Evolutionary conservation across 2,888 invertebrate genomes (phyloP).

Genomic region (Eupeodes latifasciatus): DNA sequence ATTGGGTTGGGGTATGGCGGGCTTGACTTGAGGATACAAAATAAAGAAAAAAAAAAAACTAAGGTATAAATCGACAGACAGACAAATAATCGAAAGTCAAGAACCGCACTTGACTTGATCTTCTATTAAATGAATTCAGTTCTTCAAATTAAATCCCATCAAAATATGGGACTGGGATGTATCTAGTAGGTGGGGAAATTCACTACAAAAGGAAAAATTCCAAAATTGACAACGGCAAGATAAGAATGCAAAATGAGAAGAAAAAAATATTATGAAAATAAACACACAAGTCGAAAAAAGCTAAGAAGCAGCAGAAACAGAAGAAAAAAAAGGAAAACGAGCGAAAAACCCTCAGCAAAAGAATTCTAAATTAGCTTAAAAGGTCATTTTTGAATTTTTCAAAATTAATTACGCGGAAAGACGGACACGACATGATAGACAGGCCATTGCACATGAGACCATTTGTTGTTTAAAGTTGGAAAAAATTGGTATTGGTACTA

Average conservation of each 20-base stretch:
- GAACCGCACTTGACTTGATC: conserved; percentile 71
- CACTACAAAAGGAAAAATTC: conserved; percentile 24
- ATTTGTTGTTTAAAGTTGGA: background rate
- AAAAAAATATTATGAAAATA: conserved; percentile 23
- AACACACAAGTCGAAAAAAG: conserved; percentile 9
- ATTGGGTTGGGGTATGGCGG: background rate
- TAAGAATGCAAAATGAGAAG: conserved; percentile 19
- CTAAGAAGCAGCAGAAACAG: background rate
- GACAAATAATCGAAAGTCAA: conserved; percentile 74
- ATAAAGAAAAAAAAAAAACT: conserved; percentile 19
- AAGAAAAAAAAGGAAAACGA: background rate
- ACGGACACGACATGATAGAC: conserved; percentile 36
- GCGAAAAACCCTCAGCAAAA: conserved; percentile 47
- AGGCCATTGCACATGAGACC: background rate
- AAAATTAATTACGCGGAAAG: conserved; percentile 75
- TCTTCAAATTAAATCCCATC: conserved; percentile 64
- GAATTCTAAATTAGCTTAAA: conserved; percentile 74
- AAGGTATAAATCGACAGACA: conserved; percentile 65
- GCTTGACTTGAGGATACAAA: background rate
- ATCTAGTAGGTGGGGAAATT: background rate
- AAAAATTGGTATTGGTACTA: background rate
- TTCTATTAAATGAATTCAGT: conserved; percentile 69
- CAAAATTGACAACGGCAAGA: conserved; percentile 36
- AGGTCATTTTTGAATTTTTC: conserved; percentile 68
- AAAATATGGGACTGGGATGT: conserved; percentile 3